Evolutionary conservation across 2,797 vertebrate genomes (phyloP), one percentile per base, ranked within the genome.

Genomic region (Danio tinwini): DNA sequence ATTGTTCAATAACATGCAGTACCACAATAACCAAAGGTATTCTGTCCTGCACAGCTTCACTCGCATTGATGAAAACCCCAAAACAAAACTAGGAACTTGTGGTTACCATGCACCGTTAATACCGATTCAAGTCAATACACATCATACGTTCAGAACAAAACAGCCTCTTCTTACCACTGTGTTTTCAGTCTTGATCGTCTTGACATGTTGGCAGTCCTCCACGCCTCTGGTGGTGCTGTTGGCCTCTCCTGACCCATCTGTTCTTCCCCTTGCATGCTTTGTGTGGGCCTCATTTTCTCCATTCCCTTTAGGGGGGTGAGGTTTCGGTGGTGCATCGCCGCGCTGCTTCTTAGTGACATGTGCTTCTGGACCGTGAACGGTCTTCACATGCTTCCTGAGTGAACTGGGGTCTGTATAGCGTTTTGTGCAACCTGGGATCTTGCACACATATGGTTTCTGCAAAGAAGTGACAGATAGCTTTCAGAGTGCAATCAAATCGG

Each of bases 391-490:
- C 85, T 99, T 99, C 89, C 98, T 93, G 88, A 99, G 97, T 21
- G 98, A 99, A 85, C 98, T 99, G 58, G 98, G 98, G 88, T 99
- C 98, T 0, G 98, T 99, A 93, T 99, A 99, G 53, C 98, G 91
- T 91, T 99, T 99, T 0, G 97, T 99, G 83, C 98, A 99, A 76
- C 97, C 98, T 0, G 96, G 95, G 85, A 99, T 98, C 90, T 99
- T 99, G 88, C 98, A 99, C 76, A 99, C 95, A 0, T 99, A 99
- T 0, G 98, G 98, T 94, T 99, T 99, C 98, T 99, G 92, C 52
- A 44, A 7, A 77, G 39, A 83, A 21, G 10, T n/a, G 13, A 81
- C 21, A 42, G 58, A 73, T 47, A 80, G 56, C 67, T 71, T 71
- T 78, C 39, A 78, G 76, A 16, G 17, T 3, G n/a, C 56, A 55